Percentiles rank a stretch among this genome's conserved stretches.
Conservation (phyloP, 1,140 invertebrate species). For the Stratiolaelaps scimitus region DNA sequence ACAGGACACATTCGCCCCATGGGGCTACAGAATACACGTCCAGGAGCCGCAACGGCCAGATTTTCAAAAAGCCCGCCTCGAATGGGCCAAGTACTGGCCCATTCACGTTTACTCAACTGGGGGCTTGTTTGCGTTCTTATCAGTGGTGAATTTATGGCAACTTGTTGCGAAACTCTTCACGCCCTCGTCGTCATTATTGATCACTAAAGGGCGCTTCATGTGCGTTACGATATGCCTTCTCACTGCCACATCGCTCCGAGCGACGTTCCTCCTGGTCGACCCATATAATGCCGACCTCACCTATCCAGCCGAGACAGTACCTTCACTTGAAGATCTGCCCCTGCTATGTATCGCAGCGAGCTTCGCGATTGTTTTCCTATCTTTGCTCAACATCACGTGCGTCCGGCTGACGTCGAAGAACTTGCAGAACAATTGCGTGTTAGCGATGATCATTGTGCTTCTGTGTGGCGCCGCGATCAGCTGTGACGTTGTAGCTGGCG, state of each 20-base stretch:
- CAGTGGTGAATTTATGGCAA: conserved; percentile 55
- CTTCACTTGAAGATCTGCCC: conserved; percentile 65
- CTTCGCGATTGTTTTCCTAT: conserved; percentile 69
- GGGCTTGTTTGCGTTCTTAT: conserved; percentile 62
- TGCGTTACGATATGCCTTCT: conserved; percentile 65
- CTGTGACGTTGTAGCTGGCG: conserved; percentile 56
- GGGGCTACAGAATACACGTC: background rate
- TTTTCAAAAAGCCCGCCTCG: conserved; percentile 38
- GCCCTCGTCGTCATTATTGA: background rate
- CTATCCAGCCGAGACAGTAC: conserved; percentile 60
- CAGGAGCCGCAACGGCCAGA: conserved; percentile 33
- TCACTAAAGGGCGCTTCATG: conserved; percentile 56
- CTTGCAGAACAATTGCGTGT: conserved; percentile 54
- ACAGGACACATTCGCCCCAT: background rate
- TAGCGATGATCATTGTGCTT: conserved; percentile 58
- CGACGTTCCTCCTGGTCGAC: conserved; percentile 74
- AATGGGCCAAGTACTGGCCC: conserved; percentile 63
- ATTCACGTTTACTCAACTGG: conserved; percentile 72
- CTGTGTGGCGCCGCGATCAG: conserved; percentile 62
- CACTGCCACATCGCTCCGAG: conserved; percentile 60
- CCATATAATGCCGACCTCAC: conserved; percentile 68
- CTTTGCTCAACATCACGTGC: conserved; percentile 56
- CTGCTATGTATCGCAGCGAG: conserved; percentile 68
- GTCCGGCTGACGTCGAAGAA: conserved; percentile 39
- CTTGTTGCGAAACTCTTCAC: conserved; percentile 38